Conservation (phyloP, 2,113 vertebrate genomes). For the Symphodus melops region DNA sequence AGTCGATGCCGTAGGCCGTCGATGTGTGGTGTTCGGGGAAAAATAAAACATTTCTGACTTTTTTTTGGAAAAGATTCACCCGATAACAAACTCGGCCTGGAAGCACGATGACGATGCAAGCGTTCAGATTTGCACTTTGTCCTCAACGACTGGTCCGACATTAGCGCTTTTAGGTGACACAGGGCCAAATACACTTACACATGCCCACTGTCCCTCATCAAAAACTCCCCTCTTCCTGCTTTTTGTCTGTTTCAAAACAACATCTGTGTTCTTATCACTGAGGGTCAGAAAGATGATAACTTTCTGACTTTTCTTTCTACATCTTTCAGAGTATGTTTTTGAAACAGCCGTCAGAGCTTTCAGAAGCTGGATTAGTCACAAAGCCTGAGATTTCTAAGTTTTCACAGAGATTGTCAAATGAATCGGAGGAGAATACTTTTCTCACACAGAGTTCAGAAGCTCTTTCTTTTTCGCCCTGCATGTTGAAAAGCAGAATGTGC, state of each 20-base stretch:
- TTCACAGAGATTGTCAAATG: slow-evolving; percentile 19
- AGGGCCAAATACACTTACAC: slow-evolving; percentile 2
- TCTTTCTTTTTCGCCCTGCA: slow-evolving; percentile 3
- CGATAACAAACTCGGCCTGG: slow-evolving; percentile 49
- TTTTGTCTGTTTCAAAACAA: background rate
- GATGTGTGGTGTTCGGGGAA: slow-evolving; percentile 27
- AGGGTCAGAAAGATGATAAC: background rate
- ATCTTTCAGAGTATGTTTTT: slow-evolving; percentile 2
- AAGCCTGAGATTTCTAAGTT: background rate
- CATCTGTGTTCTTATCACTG: background rate
- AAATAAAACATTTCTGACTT: slow-evolving; percentile 53
- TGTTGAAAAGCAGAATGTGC: slow-evolving; percentile 28
- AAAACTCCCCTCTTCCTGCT: background rate
- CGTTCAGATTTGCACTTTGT: slow-evolving; percentile 43
- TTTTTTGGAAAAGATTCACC: slow-evolving; percentile 54
- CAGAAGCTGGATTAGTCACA: slow-evolving; percentile 1
- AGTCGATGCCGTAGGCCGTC: slow-evolving; percentile 45
- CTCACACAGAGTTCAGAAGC: slow-evolving; percentile 28
- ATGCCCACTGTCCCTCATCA: background rate
- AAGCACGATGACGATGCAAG: slow-evolving; percentile 52
- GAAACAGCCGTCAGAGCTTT: slow-evolving; percentile 1
- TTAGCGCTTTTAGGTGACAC: slow-evolving; percentile 26
- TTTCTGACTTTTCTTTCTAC: background rate
- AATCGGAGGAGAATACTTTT: slow-evolving; percentile 5
- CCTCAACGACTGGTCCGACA: slow-evolving; percentile 20